These are phyloP conservation scores for Phycodurus eques DNA, from an alignment of 2,113 vertebrate species.

Conservation along the genomic window DNA sequence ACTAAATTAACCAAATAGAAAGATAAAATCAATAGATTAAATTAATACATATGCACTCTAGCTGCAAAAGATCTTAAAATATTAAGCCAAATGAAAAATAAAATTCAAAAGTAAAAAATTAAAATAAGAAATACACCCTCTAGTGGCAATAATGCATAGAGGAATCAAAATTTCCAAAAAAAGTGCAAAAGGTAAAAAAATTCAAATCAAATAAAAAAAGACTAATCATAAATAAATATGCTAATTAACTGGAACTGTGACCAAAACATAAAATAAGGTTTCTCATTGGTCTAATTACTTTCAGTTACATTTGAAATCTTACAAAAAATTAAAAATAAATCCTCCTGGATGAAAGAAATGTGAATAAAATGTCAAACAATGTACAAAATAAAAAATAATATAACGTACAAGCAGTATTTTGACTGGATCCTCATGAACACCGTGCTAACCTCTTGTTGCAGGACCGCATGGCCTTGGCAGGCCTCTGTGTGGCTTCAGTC, in stretches of 20 bases:
- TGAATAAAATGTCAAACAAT: too few relatives aligned
- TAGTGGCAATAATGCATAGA: too few relatives aligned
- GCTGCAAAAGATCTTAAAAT: too few relatives aligned
- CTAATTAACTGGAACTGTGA: not conserved
- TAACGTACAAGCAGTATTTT: not conserved
- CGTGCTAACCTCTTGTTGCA: conserved; percentile 31
- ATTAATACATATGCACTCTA: not conserved
- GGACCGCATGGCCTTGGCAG: conserved; percentile 88
- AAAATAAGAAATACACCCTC: too few relatives aligned
- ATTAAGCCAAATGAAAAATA: too few relatives aligned
- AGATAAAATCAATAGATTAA: not conserved
- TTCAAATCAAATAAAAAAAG: too few relatives aligned
- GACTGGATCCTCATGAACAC: not conserved
- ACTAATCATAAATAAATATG: too few relatives aligned
- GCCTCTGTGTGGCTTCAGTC: conserved; percentile 81
- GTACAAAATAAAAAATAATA: not conserved
- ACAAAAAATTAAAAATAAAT: not conserved
- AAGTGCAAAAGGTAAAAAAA: too few relatives aligned
- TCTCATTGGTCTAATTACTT: not conserved
- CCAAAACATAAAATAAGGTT: too few relatives aligned
- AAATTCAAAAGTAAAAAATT: too few relatives aligned
- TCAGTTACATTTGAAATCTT: not conserved
- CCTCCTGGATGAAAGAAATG: not conserved
- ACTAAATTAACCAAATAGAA: too few relatives aligned
- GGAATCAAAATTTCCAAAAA: too few relatives aligned